A percentile compares a stretch with the other conserved stretches of the same genome.
Evolutionary conservation across 2,888 invertebrate genomes (phyloP).

Genomic region (Folsomia manolachei): DNA sequence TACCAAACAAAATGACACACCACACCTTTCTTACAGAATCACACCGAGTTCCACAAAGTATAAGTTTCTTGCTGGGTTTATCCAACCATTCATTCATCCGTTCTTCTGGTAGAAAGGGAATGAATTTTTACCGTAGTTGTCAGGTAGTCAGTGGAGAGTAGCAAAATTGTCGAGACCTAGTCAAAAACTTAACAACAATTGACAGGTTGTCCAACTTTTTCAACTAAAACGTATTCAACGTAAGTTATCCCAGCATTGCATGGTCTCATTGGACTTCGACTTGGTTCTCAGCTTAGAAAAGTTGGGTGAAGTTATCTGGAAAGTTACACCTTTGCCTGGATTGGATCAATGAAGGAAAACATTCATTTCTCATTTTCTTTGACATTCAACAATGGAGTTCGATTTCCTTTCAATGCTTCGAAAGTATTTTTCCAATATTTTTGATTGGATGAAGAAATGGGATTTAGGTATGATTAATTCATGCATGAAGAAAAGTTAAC

Average conservation of each 20-base stretch:
- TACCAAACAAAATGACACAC: too few relatives aligned
- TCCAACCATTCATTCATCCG: too few relatives aligned
- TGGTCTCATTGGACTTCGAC: neutral
- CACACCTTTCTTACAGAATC: too few relatives aligned
- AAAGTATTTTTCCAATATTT: too few relatives aligned
- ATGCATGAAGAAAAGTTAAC: too few relatives aligned
- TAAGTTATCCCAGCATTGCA: neutral
- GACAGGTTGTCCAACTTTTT: conserved; percentile 30
- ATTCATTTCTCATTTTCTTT: conserved; percentile 11
- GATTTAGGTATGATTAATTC: too few relatives aligned
- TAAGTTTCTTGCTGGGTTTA: too few relatives aligned
- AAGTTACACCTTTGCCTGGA: neutral
- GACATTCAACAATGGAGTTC: neutral
- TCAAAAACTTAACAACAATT: conserved; percentile 24
- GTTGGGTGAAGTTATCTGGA: neutral
- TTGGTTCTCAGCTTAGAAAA: neutral
- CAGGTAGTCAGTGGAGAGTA: too few relatives aligned
- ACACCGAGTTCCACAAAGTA: too few relatives aligned
- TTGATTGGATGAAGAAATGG: too few relatives aligned
- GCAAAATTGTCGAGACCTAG: too few relatives aligned
- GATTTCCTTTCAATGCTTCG: neutral
- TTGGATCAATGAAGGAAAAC: neutral
- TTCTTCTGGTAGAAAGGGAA: too few relatives aligned
- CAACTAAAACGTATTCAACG: conserved; percentile 1
- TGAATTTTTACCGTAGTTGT: neutral